phyloP scores from a whole-genome alignment of 2,113 vertebrate genomes.

The Tautogolabrus adspersus region DNA sequence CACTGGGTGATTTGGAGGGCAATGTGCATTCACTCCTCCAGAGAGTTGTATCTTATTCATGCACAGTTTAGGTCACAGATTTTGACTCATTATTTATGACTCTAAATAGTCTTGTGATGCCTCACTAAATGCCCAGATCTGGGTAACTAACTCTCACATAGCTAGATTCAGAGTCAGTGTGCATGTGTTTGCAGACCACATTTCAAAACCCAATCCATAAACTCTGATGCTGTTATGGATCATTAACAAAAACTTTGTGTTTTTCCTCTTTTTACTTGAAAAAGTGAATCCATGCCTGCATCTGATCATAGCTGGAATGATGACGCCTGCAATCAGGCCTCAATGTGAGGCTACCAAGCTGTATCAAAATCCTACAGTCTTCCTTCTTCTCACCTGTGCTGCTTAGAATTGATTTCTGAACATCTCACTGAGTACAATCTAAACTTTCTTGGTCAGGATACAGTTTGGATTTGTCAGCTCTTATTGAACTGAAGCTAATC shows the following conservation, averaged over 20 bases:
- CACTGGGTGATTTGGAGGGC: background rate
- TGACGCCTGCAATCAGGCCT: background rate
- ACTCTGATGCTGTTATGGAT: background rate
- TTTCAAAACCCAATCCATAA: background rate
- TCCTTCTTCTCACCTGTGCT: background rate
- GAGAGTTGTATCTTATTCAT: conserved; percentile 2
- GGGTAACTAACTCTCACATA: background rate
- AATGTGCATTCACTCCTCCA: conserved; percentile 16
- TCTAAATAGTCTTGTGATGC: conserved; percentile 4
- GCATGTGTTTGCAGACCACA: background rate
- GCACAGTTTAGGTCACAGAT: conserved; percentile 23
- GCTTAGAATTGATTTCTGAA: background rate
- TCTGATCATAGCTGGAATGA: background rate
- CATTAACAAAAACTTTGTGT: background rate
- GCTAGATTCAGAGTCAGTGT: background rate
- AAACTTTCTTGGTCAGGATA: background rate
- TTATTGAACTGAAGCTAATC: background rate
- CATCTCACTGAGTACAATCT: background rate
- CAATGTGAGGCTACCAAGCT: background rate
- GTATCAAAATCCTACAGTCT: conserved; percentile 4
- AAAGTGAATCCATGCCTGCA: background rate
- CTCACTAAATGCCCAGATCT: background rate
- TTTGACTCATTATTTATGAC: conserved; percentile 32
- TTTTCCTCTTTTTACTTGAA: background rate
- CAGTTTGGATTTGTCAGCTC: background rate